Evolutionary conservation across 2,797 vertebrate species (phyloP).

Genomic region (Trichosurus vulpecula): DNA sequence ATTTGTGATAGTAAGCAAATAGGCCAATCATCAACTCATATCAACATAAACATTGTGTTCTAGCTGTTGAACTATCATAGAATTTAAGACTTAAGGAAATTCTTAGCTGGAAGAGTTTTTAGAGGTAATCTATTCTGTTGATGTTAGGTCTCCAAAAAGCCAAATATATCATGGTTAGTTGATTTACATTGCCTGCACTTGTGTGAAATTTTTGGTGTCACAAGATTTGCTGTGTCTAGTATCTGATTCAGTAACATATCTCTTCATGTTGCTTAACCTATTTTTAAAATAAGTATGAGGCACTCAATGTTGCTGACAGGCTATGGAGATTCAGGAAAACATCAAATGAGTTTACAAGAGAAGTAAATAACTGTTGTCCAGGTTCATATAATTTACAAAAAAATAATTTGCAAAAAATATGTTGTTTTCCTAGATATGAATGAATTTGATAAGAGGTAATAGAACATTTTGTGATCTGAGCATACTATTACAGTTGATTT

Average conservation of each 20-base stretch:
- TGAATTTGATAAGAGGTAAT: slow-evolving; percentile 24
- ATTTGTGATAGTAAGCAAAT: slow-evolving; percentile 26
- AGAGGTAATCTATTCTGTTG: slow-evolving; percentile 34
- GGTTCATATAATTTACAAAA: not conserved
- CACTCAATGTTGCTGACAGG: slow-evolving; percentile 40
- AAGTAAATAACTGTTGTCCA: slow-evolving; percentile 4
- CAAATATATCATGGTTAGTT: slow-evolving; percentile 16
- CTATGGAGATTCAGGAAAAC: slow-evolving; percentile 59
- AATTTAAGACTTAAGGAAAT: slow-evolving; percentile 13
- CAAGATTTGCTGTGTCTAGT: slow-evolving; percentile 47
- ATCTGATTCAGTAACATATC: slow-evolving; percentile 52
- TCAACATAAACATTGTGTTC: not conserved
- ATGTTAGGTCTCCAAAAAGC: not conserved
- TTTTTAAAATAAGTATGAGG: slow-evolving; percentile 73
- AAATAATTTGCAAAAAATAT: slow-evolving; percentile 16
- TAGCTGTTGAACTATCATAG: not conserved
- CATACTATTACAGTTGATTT: slow-evolving; percentile 4
- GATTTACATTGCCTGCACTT: slow-evolving; percentile 27
- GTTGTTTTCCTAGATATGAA: slow-evolving; percentile 38
- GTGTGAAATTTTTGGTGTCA: slow-evolving; percentile 48
- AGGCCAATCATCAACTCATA: not conserved
- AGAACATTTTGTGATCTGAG: slow-evolving; percentile 6
- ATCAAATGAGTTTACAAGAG: slow-evolving; percentile 54
- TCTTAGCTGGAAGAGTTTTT: slow-evolving; percentile 34
- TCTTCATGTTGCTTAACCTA: slow-evolving; percentile 58